Percentiles rank a stretch among this genome's conserved stretches.
These are phyloP conservation scores for Vireo altiloquus DNA, from an alignment of 2,113 vertebrate species.

Conservation along the genomic window DNA sequence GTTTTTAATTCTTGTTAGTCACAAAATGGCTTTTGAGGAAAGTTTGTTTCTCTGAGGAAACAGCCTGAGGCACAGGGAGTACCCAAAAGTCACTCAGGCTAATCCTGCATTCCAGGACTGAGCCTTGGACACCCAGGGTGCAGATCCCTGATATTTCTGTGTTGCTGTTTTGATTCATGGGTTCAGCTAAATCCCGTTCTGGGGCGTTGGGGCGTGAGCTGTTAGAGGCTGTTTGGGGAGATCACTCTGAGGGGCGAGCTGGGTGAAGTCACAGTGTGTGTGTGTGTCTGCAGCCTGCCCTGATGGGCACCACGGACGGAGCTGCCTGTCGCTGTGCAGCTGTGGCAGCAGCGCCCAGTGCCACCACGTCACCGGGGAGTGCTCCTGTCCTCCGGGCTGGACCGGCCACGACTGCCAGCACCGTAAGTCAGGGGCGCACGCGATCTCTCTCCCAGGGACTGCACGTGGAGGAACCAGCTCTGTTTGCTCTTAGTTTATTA, in stretches of 20 bases:
- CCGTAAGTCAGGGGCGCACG: neutral
- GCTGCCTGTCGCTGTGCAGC: conserved; percentile 43
- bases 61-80: neutral
- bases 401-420: conserved; percentile 15
- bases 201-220: neutral
- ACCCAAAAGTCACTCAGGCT: neutral
- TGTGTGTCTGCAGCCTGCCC: conserved; percentile 55
- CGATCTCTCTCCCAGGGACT: neutral
- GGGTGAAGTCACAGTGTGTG: neutral
- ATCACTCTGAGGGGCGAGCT: neutral
- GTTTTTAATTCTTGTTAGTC: neutral
- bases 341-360: conserved; percentile 49
- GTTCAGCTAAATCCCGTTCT: neutral
- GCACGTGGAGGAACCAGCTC: neutral
- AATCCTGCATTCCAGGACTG: neutral
- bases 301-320: conserved; percentile 42
- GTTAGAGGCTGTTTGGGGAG: neutral
- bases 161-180: neutral
- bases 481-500: conserved; percentile 15
- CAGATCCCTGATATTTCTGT: neutral
- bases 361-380: conserved; percentile 58
- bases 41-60: neutral
- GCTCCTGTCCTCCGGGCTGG: conserved; percentile 32
- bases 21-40: neutral
- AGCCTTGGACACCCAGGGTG: too few relatives aligned